Base-by-base conservation (phyloP, 2,113 vertebrate genomes). In the Australoheros scitulus region DNA sequence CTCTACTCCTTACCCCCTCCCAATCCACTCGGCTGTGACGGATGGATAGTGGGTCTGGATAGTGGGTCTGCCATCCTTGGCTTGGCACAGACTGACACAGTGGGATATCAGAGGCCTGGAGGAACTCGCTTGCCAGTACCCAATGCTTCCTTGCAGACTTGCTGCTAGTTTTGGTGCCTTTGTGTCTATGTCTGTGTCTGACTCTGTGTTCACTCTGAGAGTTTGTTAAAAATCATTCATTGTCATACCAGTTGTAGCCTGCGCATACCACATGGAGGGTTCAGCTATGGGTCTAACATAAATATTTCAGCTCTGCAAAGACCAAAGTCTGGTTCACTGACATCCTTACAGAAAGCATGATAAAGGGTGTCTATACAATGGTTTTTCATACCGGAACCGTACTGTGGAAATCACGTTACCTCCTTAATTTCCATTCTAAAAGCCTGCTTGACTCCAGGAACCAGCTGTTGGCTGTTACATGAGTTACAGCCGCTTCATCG, bases 11-110 rank as follows among this genome's bases (percentile, higher is more conserved):
- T 60, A 22, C 11, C 90, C 59, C 77, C 60, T 61, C 68, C 78
- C 79, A 13, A 60, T 74, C 61, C 74, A 63, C 81, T 87, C 86
- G 76, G 87, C 84, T 80, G 77, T 92, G 86, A 89, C 34, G 76
- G 83, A 89, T 83, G 84, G 88, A 74, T 60, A 83, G 38, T 59
- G 56, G 57, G 47, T 65, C 77, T 82, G 86, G 79, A 89, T 93
- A 72, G 65, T 34, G 68, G 47, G 47, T 72, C 47, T 72, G 68
- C 83, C 78, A 88, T 89, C 81, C 78, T 86, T 18, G 72, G 57
- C 56, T 84, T 85, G 92, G 89, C 86, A 80, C 85, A 70, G 78
- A 41, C 50, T 56, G 65, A 77, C 84, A 82, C 76, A 57, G 70
- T 2, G 11, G 85, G 79, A 79, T 14, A 81, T 65, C 59, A 64